A percentile compares a stretch with the other conserved stretches of the same genome.
Conservation (phyloP, 1,140 invertebrate species). For the silkworm (Bombyx mori) region ASM3026992v2 NC_085107.1:16130001-16130500, state of each 20-base stretch:
- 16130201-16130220: neutral
- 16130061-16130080: constrained; percentile 95
- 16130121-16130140: constrained; percentile 91
- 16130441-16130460: too few relatives aligned
- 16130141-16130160: constrained; percentile 74
- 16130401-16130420: too few relatives aligned
- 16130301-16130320: too few relatives aligned
- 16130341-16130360: too few relatives aligned
- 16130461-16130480: too few relatives aligned
- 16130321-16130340: too few relatives aligned
- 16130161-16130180: constrained; percentile 88
- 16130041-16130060: constrained; percentile 93
- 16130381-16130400: too few relatives aligned
- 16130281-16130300: neutral
- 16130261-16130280: neutral
- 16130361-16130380: too few relatives aligned
- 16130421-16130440: too few relatives aligned
- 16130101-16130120: constrained; percentile 94
- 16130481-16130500: too few relatives aligned
- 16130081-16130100: constrained; percentile 95
- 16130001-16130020: neutral
- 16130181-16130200: constrained; percentile 1
- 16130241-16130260: neutral
- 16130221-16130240: neutral
- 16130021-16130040: constrained; percentile 78